phyloP scores from a whole-genome alignment of 2,888 invertebrate genomes.

The Ophion ellenae region DNA sequence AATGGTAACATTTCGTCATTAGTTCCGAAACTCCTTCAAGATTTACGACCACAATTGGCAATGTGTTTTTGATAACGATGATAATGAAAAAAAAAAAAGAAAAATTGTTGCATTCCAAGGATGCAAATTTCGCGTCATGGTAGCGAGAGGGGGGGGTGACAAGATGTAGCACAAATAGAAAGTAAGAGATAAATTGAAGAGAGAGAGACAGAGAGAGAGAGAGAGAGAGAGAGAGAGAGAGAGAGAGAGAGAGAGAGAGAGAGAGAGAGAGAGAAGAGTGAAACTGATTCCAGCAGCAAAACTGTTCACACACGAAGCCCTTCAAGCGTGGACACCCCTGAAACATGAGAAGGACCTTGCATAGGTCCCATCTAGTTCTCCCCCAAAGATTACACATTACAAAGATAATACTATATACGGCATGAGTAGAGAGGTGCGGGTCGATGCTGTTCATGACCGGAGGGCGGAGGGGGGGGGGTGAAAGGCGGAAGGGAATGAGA shows the following conservation, averaged over 20 bases:
- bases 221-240: not conserved
- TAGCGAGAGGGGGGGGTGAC: not conserved
- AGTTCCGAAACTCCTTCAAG: no score
- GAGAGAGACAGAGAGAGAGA: not conserved
- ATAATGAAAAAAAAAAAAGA: no score
- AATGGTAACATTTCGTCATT: no score
- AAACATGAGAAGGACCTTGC: slow-evolving; percentile 21
- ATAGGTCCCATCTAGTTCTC: not conserved
- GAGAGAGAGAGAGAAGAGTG: not conserved
- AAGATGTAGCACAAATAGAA: not conserved
- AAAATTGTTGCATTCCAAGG: no score
- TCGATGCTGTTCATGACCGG: not conserved
- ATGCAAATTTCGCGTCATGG: no score
- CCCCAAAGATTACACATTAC: slow-evolving; percentile 4
- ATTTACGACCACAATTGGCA: no score
- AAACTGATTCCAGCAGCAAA: not conserved
- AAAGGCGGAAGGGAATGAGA: not conserved
- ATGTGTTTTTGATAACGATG: no score
- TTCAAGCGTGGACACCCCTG: not conserved
- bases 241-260: not conserved
- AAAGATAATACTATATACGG: not conserved
- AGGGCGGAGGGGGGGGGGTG: not conserved
- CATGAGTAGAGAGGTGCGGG: not conserved
- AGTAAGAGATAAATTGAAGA: not conserved
- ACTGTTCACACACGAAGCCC: not conserved